Conservation (phyloP, 2,888 invertebrate genomes). For the Sisyra terminalis region DNA sequence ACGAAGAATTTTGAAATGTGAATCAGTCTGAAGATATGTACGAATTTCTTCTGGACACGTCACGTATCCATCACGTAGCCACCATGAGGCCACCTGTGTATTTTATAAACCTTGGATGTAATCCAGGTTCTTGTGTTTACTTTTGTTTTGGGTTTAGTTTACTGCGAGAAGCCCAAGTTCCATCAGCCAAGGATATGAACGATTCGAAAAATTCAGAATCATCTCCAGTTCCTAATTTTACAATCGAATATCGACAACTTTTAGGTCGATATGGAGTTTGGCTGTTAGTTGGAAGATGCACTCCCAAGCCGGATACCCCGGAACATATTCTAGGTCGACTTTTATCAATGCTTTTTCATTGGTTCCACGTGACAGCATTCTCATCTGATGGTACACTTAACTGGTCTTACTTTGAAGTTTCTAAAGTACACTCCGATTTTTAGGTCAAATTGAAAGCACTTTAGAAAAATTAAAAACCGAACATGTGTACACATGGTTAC, state of each 20-base stretch:
- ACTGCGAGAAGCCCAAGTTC: conserved; percentile 80
- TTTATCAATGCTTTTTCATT: conserved; percentile 92
- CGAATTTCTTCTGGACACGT: no score
- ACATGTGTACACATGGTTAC: conserved; percentile 86
- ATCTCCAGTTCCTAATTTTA: conserved; percentile 42
- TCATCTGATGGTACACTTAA: conserved; percentile 68
- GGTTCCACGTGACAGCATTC: conserved; percentile 98
- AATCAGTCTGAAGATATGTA: no score
- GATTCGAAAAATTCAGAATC: conserved; percentile 13
- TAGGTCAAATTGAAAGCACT: conserved; percentile 65
- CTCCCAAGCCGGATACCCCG: conserved; percentile 60
- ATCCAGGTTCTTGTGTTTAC: neutral
- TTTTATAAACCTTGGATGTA: no score
- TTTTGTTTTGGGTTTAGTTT: conserved; percentile 32
- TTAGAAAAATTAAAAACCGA: conserved; percentile 84
- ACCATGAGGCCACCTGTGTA: no score
- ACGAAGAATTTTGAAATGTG: no score
- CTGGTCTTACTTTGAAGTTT: neutral
- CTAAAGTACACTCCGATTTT: conserved; percentile 6
- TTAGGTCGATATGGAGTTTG: conserved; percentile 93
- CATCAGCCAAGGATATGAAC: conserved; percentile 43
- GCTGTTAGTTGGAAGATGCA: conserved; percentile 87
- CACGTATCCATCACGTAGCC: no score
- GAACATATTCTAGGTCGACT: conserved; percentile 74
- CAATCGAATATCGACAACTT: conserved; percentile 74